These are phyloP conservation scores for Aplysina aerophoba DNA, from an alignment of 37 sponge, comb jelly and placozoan species.

Conservation along the genomic window DNA sequence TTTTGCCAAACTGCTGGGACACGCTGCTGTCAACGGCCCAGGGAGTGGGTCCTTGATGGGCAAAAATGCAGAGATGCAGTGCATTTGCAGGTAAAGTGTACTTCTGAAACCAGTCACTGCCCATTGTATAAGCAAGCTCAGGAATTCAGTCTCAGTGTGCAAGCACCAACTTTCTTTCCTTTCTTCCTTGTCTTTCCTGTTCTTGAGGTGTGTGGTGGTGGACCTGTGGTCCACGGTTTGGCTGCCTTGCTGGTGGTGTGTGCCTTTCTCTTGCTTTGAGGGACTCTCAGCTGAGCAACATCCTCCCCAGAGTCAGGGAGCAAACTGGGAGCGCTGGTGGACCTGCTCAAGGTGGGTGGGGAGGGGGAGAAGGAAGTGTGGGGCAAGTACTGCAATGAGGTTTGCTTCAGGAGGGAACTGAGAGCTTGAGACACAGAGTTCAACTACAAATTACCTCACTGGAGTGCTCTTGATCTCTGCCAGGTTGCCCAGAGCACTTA, in stretches of 20 bases:
- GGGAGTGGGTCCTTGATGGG: too few relatives aligned
- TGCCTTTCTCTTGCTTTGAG: not conserved
- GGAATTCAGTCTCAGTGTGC: too few relatives aligned
- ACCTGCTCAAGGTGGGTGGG: conserved; percentile 13
- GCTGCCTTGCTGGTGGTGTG: not conserved
- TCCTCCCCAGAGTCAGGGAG: conserved; percentile 18
- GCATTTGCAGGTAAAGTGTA: too few relatives aligned
- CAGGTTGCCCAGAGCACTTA: not conserved
- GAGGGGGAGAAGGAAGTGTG: not conserved
- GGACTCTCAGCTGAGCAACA: not conserved
- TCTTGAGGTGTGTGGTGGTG: not conserved
- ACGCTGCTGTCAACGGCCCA: too few relatives aligned
- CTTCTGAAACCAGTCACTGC: too few relatives aligned
- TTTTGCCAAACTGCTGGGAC: too few relatives aligned
- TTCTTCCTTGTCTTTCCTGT: conserved; percentile 6
- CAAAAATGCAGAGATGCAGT: too few relatives aligned
- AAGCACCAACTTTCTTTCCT: not conserved
- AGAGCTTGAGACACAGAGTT: too few relatives aligned
- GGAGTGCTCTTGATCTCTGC: not conserved
- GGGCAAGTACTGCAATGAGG: too few relatives aligned
- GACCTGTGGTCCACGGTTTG: conserved; percentile 29
- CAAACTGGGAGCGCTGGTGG: conserved; percentile 55
- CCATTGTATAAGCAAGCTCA: too few relatives aligned
- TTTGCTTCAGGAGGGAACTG: too few relatives aligned
- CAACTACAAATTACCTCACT: too few relatives aligned